Base-by-base conservation (phyloP, 35 echinoderm and acorn worm species). In the Lytechinus pictus region DNA sequence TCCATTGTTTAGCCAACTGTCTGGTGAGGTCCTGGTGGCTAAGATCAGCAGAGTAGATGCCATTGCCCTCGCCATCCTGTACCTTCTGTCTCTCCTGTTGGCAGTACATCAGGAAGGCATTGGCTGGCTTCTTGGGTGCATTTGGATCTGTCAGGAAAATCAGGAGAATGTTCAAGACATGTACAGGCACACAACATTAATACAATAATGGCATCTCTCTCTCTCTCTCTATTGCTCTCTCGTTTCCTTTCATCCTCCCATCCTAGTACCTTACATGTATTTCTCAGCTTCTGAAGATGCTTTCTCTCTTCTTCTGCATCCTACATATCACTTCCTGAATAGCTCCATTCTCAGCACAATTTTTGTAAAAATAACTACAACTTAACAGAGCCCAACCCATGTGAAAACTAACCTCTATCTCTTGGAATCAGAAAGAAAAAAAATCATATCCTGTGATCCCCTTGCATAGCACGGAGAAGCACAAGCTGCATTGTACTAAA, bases 71-170 rank as follows among this genome's bases (percentile, higher is more conserved):
- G 3, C 61, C 72, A 28, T 99, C 61, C 13, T 94, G 91, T 8
- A 97, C 95, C 52, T 96, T 86, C 16, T 94, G 92, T 71, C 98
- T 93, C 94, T 97, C 95, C 52, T 97, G 96, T 87, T 99, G 98
- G 55, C 98, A 99, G 96, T 97, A 99, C 98, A 99, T 99, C 52
- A 99, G 93, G 96, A 97, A 99, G 52, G 98, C 98, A 94, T 99
- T 99, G 86, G 98, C 98, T 13, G 97, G 98, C 86, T 99, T 99
- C 95, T 99, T 99, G 33, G 98, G 98, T 27, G 98, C 98, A 91
- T 97, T 97, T 1, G 98, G 98, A 97, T 99, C 97, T 99, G 92
- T 14, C 29, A 90, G 88, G 28, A 54, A 33, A 29, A 79, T 79
- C 19, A 79, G 4, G 19, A 79, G 4, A 0, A 7, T 24, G 4